Conservation (phyloP, 92 coral and sea anemone species). For the Actinostola sp. region DNA sequence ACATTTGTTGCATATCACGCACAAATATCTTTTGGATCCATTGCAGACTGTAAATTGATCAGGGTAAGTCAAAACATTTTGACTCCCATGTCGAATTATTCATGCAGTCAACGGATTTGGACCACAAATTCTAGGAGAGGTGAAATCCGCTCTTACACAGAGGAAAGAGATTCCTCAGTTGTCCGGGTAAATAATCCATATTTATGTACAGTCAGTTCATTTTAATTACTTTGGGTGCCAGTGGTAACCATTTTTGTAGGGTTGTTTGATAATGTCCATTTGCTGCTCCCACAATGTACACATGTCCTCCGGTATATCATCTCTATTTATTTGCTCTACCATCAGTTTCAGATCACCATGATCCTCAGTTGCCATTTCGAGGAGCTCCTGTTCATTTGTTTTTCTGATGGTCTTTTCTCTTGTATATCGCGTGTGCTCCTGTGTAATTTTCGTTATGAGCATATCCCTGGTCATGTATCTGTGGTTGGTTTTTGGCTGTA, state of each 20-base stretch:
- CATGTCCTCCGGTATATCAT: conserved; percentile 8
- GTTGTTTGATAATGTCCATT: background rate
- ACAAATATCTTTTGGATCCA: too few relatives aligned
- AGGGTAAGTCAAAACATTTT: background rate
- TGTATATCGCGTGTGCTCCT: background rate
- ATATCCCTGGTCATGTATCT: background rate
- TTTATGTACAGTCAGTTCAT: too few relatives aligned
- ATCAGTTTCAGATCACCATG: conserved; percentile 13
- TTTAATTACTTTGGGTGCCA: conserved; percentile 26
- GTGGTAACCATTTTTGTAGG: background rate
- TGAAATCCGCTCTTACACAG: too few relatives aligned
- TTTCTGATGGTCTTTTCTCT: conserved; percentile 11
- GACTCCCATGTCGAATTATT: background rate
- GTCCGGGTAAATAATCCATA: too few relatives aligned
- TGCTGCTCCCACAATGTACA: conserved; percentile 14
- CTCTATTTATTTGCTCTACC: background rate
- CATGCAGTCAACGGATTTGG: background rate
- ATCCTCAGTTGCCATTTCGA: conserved; percentile 14
- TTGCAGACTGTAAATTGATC: too few relatives aligned
- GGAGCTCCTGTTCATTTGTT: background rate
- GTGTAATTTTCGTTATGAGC: background rate
- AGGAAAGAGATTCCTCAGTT: too few relatives aligned
- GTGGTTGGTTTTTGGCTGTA: background rate
- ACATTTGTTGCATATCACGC: too few relatives aligned
- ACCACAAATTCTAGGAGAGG: too few relatives aligned